These are phyloP conservation scores for Tenualosa ilisha DNA, from an alignment of 2,797 vertebrate species.

Conservation along the genomic window DNA sequence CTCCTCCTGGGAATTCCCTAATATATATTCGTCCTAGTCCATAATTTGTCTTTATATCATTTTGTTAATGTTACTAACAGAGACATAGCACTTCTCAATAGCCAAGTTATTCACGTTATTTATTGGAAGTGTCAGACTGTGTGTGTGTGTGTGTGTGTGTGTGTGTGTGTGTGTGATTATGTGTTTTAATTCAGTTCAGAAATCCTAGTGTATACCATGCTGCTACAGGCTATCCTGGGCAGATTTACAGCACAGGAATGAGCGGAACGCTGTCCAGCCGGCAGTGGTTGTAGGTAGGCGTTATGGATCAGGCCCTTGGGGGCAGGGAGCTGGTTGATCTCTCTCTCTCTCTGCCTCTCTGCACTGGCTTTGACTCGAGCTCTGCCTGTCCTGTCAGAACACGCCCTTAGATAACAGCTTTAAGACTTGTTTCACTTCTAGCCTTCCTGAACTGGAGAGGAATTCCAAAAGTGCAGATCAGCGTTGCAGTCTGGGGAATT, in stretches of 20 bases:
- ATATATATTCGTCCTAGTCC: too few species aligned
- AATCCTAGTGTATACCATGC: neutral
- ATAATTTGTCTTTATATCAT: too few species aligned
- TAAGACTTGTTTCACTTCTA: neutral
- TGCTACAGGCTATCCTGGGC: neutral
- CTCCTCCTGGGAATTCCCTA: neutral
- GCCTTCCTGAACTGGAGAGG: neutral
- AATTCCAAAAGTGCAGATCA: neutral
- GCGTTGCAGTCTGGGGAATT: neutral
- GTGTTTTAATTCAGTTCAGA: neutral
- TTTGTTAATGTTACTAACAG: too few species aligned
- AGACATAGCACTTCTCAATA: too few species aligned
- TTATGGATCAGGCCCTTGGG: neutral
- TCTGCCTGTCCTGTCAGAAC: neutral
- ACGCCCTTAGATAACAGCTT: conserved; percentile 16
- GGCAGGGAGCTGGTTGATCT: neutral
- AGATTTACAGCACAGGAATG: conserved; percentile 3
- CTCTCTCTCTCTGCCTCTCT: too few species aligned
- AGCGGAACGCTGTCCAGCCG: neutral
- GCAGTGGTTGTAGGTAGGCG: neutral
- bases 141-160: neutral
- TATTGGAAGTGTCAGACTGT: too few species aligned
- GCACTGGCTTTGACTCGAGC: neutral
- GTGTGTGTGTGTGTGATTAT: neutral
- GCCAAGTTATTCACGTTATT: too few species aligned